Evolutionary conservation across 37 sponge, comb jelly and placozoan species (phyloP).

Genomic region (Cladorhizidae sp.): DNA sequence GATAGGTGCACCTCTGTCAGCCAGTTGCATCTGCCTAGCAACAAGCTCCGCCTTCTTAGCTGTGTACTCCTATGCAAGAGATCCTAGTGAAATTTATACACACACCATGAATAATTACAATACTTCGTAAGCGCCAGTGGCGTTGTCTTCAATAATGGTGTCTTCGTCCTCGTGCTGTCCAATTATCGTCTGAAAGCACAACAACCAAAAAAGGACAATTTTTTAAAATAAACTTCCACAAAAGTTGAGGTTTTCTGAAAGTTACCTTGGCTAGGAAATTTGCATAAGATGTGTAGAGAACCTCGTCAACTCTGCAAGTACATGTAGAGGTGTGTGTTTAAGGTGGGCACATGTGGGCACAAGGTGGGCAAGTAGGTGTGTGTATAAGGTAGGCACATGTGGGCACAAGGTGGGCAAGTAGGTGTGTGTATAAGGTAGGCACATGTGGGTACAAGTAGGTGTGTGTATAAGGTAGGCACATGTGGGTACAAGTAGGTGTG

Average conservation of each 20-base stretch:
- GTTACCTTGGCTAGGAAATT: constrained; percentile 52
- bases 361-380: background rate
- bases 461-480: too few relatives aligned
- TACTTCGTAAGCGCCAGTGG: constrained; percentile 65
- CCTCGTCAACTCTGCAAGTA: constrained; percentile 22
- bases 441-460: too few relatives aligned
- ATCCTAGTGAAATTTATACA: background rate
- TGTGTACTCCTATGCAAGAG: constrained; percentile 8
- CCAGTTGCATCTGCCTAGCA: constrained; percentile 46
- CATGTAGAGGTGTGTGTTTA: too few relatives aligned
- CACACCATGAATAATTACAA: background rate
- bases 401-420: background rate
- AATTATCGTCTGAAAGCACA: constrained; percentile 19
- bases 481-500: too few relatives aligned
- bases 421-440: too few relatives aligned
- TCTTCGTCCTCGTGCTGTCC: constrained; percentile 53
- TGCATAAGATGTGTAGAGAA: constrained; percentile 46
- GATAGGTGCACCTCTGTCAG: constrained; percentile 37
- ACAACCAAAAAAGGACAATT: background rate
- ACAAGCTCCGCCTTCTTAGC: constrained; percentile 30
- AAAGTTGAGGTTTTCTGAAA: too few relatives aligned
- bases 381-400: background rate
- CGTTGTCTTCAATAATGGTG: constrained; percentile 33
- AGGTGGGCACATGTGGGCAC: background rate
- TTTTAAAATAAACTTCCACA: background rate